These are phyloP conservation scores for Coenonympha arcania DNA, from an alignment of 2,888 invertebrate species.

Conservation along the genomic window DNA sequence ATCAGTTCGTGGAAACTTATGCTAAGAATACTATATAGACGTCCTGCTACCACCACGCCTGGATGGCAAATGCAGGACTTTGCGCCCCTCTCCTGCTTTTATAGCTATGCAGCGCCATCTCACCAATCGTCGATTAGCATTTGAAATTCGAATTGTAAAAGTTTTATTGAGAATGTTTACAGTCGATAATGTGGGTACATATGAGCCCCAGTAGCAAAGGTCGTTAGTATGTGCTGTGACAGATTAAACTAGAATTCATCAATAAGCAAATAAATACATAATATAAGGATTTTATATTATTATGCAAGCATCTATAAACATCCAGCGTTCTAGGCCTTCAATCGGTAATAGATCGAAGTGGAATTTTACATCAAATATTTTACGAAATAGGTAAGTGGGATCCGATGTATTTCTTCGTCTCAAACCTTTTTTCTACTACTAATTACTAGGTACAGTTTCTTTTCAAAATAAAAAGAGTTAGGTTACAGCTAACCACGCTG, in stretches of 20 bases:
- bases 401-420: too few relatives aligned
- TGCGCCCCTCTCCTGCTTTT: conserved; percentile 36
- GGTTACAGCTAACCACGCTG: too few relatives aligned
- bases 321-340: too few relatives aligned
- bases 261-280: not conserved
- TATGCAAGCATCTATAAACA: too few relatives aligned
- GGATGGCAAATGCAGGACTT: conserved; percentile 54
- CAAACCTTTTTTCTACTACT: too few relatives aligned
- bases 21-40: conserved; percentile 48
- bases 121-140: conserved; percentile 25
- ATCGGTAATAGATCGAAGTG: too few relatives aligned
- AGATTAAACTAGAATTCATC: not conserved
- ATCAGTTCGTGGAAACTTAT: conserved; percentile 55
- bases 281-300: too few relatives aligned
- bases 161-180: conserved; percentile 13
- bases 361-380: too few relatives aligned
- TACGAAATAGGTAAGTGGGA: too few relatives aligned
- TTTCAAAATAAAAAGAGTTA: too few relatives aligned
- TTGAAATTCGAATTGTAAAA: conserved; percentile 28
- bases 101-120: conserved; percentile 42
- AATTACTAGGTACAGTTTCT: too few relatives aligned
- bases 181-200: conserved; percentile 10
- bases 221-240: conserved; percentile 12
- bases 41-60: conserved; percentile 45
- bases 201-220: conserved; percentile 20